Conservation (phyloP, 2,888 invertebrate species). For the Cryptocephalus moraei region DNA sequence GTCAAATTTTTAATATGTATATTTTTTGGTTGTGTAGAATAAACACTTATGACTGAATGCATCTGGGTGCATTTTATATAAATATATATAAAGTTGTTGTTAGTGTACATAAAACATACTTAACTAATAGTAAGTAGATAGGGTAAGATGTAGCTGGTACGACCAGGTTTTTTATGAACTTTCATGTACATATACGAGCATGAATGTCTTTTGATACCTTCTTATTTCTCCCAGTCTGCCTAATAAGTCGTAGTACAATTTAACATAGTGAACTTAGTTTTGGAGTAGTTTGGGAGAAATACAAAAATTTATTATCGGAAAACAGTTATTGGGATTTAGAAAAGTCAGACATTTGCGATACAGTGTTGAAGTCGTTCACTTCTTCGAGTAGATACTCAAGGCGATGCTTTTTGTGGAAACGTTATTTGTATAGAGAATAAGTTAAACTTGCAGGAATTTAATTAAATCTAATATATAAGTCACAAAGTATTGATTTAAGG, state of each 20-base stretch:
- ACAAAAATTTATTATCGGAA: too few species aligned
- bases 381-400: too few species aligned
- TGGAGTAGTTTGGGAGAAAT: too few species aligned
- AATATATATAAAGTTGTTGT: constrained; percentile 27
- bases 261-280: too few species aligned
- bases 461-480: constrained; percentile 35
- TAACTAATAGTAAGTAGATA: constrained; percentile 18
- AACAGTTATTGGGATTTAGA: too few species aligned
- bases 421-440: constrained; percentile 33
- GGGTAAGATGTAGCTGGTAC: constrained; percentile 22
- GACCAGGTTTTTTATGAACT: constrained; percentile 26
- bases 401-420: constrained; percentile 32
- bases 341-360: constrained; percentile 15
- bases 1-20: constrained; percentile 3
- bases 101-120: constrained; percentile 25
- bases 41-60: constrained; percentile 23
- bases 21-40: constrained; percentile 9
- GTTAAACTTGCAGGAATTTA: constrained; percentile 35
- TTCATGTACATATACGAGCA: too few species aligned
- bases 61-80: constrained; percentile 26
- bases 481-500: constrained; percentile 36
- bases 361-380: background rate
- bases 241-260: too few species aligned
- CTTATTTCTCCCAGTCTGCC: too few species aligned
- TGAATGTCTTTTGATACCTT: too few species aligned